A percentile compares a stretch with the other conserved stretches of the same genome.
phyloP scores from a whole-genome alignment of 2,888 invertebrate species.

The Nomada ferruginata region DNA sequence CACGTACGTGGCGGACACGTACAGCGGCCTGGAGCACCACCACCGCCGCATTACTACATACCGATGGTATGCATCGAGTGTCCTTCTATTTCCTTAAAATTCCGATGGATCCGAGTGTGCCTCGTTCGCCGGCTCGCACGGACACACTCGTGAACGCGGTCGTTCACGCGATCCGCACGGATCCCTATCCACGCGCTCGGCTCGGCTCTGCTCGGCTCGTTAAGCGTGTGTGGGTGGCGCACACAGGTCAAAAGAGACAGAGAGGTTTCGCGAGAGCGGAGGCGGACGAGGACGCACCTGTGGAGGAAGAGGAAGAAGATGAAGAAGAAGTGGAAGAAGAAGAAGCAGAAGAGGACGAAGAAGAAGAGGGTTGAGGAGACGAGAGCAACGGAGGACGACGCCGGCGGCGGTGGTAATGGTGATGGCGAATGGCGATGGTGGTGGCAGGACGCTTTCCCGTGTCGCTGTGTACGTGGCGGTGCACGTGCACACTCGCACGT shows the following conservation, averaged over 20 bases:
- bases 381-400: constrained; percentile 66
- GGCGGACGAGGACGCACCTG: constrained; percentile 35
- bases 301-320: constrained; percentile 39
- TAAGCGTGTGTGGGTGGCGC: constrained; percentile 65
- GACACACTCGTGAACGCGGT: constrained; percentile 7
- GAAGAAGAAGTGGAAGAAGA: constrained; percentile 39
- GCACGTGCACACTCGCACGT: constrained; percentile 28
- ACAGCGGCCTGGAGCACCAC: constrained; percentile 47
- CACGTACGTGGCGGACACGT: constrained; percentile 31
- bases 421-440: constrained; percentile 80
- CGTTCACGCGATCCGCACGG: constrained; percentile 46
- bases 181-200: constrained; percentile 43
- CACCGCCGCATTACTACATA: constrained; percentile 64
- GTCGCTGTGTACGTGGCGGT: constrained; percentile 52
- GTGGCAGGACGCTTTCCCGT: constrained; percentile 75
- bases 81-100: constrained; percentile 81
- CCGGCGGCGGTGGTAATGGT: constrained; percentile 79
- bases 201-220: constrained; percentile 46
- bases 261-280: constrained; percentile 33
- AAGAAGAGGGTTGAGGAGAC: constrained; percentile 66
- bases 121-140: constrained; percentile 53
- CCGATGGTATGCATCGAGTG: constrained; percentile 79
- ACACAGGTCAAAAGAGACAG: constrained; percentile 48
- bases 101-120: constrained; percentile 75
- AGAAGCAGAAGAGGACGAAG: constrained; percentile 45